Conservation (phyloP, 2,113 vertebrate genomes). For the Chrysemys picta region DNA sequence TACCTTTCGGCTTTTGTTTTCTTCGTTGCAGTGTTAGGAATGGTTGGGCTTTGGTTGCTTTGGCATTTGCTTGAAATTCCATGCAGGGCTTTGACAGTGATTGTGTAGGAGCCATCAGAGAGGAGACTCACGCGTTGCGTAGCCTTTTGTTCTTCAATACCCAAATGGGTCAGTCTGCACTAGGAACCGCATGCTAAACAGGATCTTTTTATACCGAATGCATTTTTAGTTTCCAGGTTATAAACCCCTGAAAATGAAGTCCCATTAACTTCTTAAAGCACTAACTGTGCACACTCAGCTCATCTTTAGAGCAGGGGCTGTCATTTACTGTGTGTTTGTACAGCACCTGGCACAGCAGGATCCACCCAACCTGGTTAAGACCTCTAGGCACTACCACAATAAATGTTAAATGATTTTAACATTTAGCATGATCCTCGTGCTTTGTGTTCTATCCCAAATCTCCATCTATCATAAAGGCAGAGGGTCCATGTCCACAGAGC, state of each 20-base stretch:
- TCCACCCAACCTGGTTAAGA: neutral
- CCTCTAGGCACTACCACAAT: neutral
- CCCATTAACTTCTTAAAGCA: neutral
- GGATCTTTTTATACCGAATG: neutral
- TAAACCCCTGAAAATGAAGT: neutral
- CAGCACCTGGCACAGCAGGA: neutral
- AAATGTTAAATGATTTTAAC: no score
- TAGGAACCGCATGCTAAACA: neutral
- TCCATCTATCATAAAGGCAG: neutral
- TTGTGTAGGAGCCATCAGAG: neutral
- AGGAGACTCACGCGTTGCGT: neutral
- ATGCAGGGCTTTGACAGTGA: neutral
- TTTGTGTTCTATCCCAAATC: neutral
- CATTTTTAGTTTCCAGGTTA: neutral
- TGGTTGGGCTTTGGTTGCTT: neutral
- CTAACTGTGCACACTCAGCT: neutral
- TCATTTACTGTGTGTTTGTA: neutral
- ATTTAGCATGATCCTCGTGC: no score
- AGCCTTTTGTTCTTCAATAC: neutral
- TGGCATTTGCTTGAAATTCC: neutral
- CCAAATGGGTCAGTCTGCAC: neutral
- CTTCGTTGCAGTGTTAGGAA: neutral
- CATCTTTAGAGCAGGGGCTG: neutral
- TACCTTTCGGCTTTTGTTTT: neutral
- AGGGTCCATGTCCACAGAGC: neutral